Base-by-base conservation (phyloP, 2,888 invertebrate genomes). In the Watsonalla binaria region DNA sequence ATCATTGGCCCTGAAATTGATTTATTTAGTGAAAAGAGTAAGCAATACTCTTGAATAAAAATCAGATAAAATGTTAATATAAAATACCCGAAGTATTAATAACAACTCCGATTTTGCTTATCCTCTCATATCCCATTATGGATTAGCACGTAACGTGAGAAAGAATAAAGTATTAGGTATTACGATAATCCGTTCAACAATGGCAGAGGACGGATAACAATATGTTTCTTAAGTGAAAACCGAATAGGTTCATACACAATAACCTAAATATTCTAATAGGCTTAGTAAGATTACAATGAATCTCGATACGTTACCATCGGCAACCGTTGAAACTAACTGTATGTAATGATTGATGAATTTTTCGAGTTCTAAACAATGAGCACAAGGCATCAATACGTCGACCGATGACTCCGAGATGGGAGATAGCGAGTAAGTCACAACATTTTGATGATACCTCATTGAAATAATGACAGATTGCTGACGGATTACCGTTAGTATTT, bases 341-440 rank as follows among this genome's bases (percentile, higher is more conserved):
- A 79, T 61, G 57, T 59, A 53, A 60, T 80, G 86, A 88, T 86
- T 84, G 81, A 88, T 87, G 79, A 74, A 74, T 77, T 74, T 75
- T 78, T 81, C 78, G 80, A 76, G 49, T 76, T 70, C 70, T 63
- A 85, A 80, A 87, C 86, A 86, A 87, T 82, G 72, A 68, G 64
- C 63, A 70, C 69, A 76, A 70, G 80, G 78, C 78, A 82, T 79
- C 78, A 74, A 80, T 78, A 74, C 68, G 59, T 63, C 63, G 75
- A 68, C 70, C 65, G 71, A 75, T 82, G 85, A 84, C 84, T 83
- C 66, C 68, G 55, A 66, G 68, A 65, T 63, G 53, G 55, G 47
- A 66, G 78, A 78, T 78, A 76, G 63, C 66, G 56, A 68, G 75
- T 84, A 82, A 79, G 80, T 84, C 82, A 84, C 82, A 80, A 78